Evolutionary conservation across 1,140 invertebrate species (phyloP).

Genomic region (Amphibalanus amphitrite): DNA sequence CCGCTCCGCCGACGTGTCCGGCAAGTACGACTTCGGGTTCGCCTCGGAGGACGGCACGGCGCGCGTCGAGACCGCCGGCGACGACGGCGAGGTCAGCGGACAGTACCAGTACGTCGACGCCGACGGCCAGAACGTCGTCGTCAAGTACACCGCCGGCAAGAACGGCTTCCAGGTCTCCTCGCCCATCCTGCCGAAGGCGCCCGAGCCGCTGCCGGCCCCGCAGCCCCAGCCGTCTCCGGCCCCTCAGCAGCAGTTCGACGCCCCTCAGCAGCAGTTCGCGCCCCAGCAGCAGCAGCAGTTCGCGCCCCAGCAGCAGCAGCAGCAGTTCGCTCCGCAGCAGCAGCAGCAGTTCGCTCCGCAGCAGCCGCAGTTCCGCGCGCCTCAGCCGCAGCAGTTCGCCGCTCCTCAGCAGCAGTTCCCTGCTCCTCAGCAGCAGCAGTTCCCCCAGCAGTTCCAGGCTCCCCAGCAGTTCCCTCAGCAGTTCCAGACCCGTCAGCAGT

Average conservation of each 20-base stretch:
- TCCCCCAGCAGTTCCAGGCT: neutral
- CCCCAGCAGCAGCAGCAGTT: too few relatives aligned
- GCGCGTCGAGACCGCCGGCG: slow-evolving; percentile 3
- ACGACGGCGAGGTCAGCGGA: slow-evolving; percentile 16
- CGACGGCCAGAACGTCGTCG: slow-evolving; percentile 31
- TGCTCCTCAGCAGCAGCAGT: neutral
- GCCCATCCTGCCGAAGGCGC: slow-evolving; percentile 32
- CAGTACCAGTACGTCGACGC: slow-evolving; percentile 33
- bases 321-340: too few relatives aligned
- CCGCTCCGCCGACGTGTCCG: slow-evolving; percentile 5
- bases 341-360: neutral
- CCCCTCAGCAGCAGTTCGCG: too few relatives aligned
- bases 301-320: too few relatives aligned
- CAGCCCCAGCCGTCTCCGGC: neutral
- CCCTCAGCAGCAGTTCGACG: neutral
- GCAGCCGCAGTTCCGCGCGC: neutral
- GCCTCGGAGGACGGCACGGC: slow-evolving; percentile 8
- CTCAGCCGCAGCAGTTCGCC: neutral
- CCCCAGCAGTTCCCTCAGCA: neutral
- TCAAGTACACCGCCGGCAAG: slow-evolving; percentile 31
- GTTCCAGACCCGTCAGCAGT: neutral
- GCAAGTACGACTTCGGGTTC: slow-evolving; percentile 10
- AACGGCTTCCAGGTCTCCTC: slow-evolving; percentile 35
- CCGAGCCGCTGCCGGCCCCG: slow-evolving; percentile 3
- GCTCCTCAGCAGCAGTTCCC: neutral